phyloP scores from a whole-genome alignment of 2,888 invertebrate species.

The Drosophila aldrichi region DNA sequence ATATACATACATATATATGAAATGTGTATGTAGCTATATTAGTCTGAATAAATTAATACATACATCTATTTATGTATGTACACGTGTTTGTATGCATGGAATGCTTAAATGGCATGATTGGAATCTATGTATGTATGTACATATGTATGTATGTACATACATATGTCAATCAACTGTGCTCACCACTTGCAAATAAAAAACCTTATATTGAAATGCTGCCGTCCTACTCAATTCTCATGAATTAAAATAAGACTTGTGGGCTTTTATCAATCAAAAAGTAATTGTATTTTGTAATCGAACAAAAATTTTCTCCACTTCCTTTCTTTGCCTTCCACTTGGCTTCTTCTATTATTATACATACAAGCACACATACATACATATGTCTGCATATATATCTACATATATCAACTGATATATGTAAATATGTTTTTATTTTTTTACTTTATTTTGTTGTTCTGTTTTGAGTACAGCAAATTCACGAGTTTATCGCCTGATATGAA shows the following conservation, averaged over 20 bases:
- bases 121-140: neutral
- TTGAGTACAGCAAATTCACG: slow-evolving; percentile 19
- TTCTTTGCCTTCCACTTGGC: neutral
- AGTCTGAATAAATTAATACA: no score
- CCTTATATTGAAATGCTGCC: neutral
- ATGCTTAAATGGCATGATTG: no score
- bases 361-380: neutral
- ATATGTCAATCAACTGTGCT: neutral
- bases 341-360: neutral
- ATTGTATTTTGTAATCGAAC: neutral
- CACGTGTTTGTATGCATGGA: neutral
- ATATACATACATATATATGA: neutral
- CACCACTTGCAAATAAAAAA: neutral
- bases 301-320: neutral
- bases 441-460: neutral
- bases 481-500: slow-evolving; percentile 57
- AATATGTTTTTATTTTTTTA: slow-evolving; percentile 4
- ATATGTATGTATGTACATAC: neutral
- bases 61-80: neutral
- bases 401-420: neutral
- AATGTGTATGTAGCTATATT: neutral
- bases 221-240: slow-evolving; percentile 4
- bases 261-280: neutral
- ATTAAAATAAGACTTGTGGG: neutral
- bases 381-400: neutral